Base-by-base conservation (phyloP, 2,888 invertebrate species). In the Eutolmus rufibarbis region DNA sequence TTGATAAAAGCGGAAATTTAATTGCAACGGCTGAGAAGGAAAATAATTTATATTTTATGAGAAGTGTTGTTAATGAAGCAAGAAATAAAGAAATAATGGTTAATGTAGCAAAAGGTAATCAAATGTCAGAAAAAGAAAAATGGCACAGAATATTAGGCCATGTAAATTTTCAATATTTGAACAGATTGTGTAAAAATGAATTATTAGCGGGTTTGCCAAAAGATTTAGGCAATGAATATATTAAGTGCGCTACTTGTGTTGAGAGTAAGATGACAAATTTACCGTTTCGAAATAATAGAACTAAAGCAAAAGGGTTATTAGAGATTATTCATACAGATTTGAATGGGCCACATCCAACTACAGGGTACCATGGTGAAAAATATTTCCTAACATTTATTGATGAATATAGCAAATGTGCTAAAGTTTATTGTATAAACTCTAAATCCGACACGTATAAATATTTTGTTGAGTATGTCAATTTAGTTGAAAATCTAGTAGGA, bases 331-430 rank as follows among this genome's bases (percentile, higher is more conserved):
- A 87, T 76, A 77, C 85, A 0, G 85, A 87, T 56, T 74, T 87
- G 5, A 77, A 87, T 88, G 87, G 88, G 34, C 87, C 87, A 4
- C 88, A 87, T 46, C 9, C 5, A 16, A 66, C 86, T 23, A 40
- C 57, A 31, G 89, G 88, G 19, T 85, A 40, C 78, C 19, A 86
- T n/a, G 89, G 88, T 4, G 89, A 89, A 88, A 90, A 88, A 81
- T 89, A 90, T 89, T 90, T 88, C 88, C 87, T 88, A n/a, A 84
- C 87, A 5, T 85, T 88, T 16, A 88, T 89, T 57, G 89, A 89
- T 66, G 89, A 85, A 37, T 28, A 51, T 51, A 81, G 28, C 28
- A 89, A 89, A 89, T 74, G 88, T 23, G 86, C 79, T 3, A 87
- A 84, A 85, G 87, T 89, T 23, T 89, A 88, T 88, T 85, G 76